A percentile compares a stretch with the other conserved stretches of the same genome.
Conservation (phyloP, 2,888 invertebrate genomes). For the Ganaspis brasiliensis region DNA sequence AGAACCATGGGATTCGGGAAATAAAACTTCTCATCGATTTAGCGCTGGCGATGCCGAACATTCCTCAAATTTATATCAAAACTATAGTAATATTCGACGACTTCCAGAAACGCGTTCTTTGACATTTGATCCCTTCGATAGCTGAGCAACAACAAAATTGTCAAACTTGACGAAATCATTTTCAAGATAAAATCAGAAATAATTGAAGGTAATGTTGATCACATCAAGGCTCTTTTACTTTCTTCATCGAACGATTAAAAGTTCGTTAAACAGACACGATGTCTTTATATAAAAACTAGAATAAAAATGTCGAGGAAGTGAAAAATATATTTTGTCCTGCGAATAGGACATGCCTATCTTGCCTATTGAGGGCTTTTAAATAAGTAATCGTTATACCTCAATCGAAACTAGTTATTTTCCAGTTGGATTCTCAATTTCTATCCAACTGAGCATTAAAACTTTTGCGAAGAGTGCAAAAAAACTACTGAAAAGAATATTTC, state of each 20-base stretch:
- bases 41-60: constrained; percentile 87
- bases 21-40: constrained; percentile 82
- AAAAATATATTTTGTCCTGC: not conserved
- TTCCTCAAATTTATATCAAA: constrained; percentile 81
- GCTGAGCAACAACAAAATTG: constrained; percentile 71
- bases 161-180: too few species aligned
- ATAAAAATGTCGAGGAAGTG: not conserved
- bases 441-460: not conserved
- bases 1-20: constrained; percentile 71
- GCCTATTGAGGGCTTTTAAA: constrained; percentile 3
- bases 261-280: not conserved
- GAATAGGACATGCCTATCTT: constrained; percentile 24
- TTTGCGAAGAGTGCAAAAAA: not conserved
- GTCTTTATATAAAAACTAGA: not conserved
- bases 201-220: not conserved
- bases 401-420: not conserved
- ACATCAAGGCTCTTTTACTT: constrained; percentile 9
- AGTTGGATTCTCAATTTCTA: constrained; percentile 6
- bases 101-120: constrained; percentile 86
- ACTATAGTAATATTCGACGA: constrained; percentile 82
- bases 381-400: constrained; percentile 25
- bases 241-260: not conserved
- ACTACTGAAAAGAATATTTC: not conserved
- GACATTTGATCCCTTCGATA: constrained; percentile 82
- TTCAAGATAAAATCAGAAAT: not conserved